These are phyloP conservation scores for Oplegnathus fasciatus DNA, from an alignment of 2,113 vertebrate species.

Conservation along the genomic window DNA sequence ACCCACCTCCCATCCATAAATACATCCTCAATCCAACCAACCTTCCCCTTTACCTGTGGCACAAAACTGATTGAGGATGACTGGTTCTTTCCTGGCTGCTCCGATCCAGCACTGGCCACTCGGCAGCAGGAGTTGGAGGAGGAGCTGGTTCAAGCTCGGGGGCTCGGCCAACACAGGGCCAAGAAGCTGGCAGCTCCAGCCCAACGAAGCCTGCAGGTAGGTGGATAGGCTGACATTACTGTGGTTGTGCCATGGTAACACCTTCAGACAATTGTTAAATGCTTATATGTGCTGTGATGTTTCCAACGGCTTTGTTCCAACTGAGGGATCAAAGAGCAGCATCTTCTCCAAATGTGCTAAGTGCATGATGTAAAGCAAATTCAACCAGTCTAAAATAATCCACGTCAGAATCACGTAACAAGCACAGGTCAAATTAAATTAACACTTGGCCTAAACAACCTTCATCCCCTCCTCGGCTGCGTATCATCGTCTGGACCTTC, in stretches of 20 bases:
- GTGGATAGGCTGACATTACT: constrained; percentile 2
- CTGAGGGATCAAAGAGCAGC: not conserved
- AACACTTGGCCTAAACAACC: not conserved
- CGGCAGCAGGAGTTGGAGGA: constrained; percentile 97
- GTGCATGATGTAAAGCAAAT: not conserved
- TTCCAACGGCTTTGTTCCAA: not conserved
- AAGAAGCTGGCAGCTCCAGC: constrained; percentile 82
- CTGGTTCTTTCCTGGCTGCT: constrained; percentile 99
- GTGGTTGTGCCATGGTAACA: not conserved
- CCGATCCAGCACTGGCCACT: constrained; percentile 94
- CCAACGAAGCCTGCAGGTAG: constrained; percentile 88
- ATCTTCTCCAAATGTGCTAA: not conserved
- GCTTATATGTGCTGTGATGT: not conserved
- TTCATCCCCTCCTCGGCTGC: not conserved
- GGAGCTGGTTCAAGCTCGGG: constrained; percentile 89
- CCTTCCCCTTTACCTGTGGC: constrained; percentile 89
- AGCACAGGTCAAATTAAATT: not conserved
- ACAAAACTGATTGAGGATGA: constrained; percentile 99
- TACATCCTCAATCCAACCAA: constrained; percentile 48
- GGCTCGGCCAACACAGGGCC: constrained; percentile 79
- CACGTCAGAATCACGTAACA: not conserved
- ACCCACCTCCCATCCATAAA: constrained; percentile 63
- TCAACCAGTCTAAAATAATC: not conserved
- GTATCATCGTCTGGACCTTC: not conserved
- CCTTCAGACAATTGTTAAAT: not conserved